Base-by-base conservation (phyloP, 2,888 invertebrate species). In the Caenorhabditis japonica region DNA sequence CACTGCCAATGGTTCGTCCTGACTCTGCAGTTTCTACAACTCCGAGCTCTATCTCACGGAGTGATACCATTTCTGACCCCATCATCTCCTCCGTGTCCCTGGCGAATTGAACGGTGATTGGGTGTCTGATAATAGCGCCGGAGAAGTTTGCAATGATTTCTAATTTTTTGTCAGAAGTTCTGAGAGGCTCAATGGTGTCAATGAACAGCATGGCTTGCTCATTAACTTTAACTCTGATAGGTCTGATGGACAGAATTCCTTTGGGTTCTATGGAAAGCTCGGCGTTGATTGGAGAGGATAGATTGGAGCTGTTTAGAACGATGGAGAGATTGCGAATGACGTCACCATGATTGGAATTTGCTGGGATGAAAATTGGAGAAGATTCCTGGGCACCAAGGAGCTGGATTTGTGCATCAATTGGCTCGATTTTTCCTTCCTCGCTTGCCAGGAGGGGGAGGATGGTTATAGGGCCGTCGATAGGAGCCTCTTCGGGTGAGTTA, bases 1-100 rank as follows among this genome's bases (percentile, higher is more conserved):
- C 44, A 3, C 41, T 30, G 36, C 72, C 72, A 39, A 72, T 52
- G 1, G 64, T 72, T 19, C 52, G 23, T 21, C 72, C 72, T 10
- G 52, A 47, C 17, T 72, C 72, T 0, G 59, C 38, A 8, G 38
- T 17, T 12, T 72, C 72, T 17, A 30, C 7, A 4, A 64, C 59
- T 2, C 33, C 46, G 7, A 72, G 55, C 27, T 59, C 53, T 0
- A 72, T 3, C 21, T 62, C 53, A 5, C 53, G 43, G n/a, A 71
- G 38, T 19, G 30, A 41, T 1, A 55, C 5, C 56, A 56, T 73
- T 1, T 53, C 44, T 1, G 64, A 47, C 3, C 72, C 56, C 5
- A 41, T 23, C 0, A 19, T 17, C 4, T 17, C 3, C 19, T 58
- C 49, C 2, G 15, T 19, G 8, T 41, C 34, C 27, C 17, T 33